A percentile compares a stretch with the other conserved stretches of the same genome.
Conservation (phyloP, 2,888 invertebrate species). For the Bugula neritina region DNA sequence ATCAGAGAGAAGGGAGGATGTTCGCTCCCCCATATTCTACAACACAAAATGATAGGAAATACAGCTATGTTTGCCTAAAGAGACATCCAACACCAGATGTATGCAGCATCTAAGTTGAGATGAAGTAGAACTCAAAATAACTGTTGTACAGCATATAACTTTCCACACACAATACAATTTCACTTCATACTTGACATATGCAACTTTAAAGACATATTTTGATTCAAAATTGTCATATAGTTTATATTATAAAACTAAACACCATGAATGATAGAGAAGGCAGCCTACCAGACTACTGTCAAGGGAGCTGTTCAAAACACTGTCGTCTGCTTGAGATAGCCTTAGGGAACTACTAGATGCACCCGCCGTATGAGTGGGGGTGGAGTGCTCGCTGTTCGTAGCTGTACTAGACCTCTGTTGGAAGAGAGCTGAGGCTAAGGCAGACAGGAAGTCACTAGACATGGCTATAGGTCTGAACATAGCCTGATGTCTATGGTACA, state of each 20-base stretch:
- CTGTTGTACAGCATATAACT: too few species aligned
- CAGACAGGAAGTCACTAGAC: conserved; percentile 80
- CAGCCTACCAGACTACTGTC: conserved; percentile 2
- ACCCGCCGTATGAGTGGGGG: neutral
- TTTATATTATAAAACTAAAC: too few species aligned
- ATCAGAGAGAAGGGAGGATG: conserved; percentile 23
- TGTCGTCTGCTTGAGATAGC: neutral
- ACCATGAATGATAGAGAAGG: neutral
- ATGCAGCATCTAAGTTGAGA: neutral
- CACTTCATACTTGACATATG: too few species aligned
- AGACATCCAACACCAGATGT: neutral
- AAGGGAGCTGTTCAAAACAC: neutral
- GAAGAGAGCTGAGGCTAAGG: conserved; percentile 78
- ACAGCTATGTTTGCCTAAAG: neutral
- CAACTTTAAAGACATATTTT: too few species aligned
- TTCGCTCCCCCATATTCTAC: conserved; percentile 25
- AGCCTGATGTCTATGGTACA: conserved; percentile 90
- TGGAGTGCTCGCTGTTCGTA: conserved; percentile 52
- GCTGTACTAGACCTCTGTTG: conserved; percentile 57
- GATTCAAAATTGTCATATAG: too few species aligned
- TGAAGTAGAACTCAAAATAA: neutral
- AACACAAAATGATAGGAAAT: neutral
- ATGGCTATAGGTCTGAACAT: conserved; percentile 82
- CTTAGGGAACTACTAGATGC: neutral
- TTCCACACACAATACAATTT: too few species aligned